Evolutionary conservation across 2,113 vertebrate genomes (phyloP), one percentile per base, ranked within the genome.

Genomic region (Psittacus erithacus): DNA sequence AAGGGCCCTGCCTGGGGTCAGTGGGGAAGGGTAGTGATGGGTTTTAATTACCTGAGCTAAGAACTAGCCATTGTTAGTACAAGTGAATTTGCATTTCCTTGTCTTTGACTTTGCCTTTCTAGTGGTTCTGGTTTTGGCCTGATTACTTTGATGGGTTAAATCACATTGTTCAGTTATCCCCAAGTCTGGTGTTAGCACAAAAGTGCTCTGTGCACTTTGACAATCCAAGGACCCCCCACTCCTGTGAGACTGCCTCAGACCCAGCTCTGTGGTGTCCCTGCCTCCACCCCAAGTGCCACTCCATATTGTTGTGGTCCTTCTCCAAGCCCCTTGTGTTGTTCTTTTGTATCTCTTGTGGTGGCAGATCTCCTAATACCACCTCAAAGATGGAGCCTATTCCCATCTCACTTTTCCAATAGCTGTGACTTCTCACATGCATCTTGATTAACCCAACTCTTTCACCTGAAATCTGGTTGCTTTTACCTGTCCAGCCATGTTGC

Each of bases 81-180:
- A 43, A 12, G 55, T 27, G 29, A 47, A 49, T 57, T 75, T 39
- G 14, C 20, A 20, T 73, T 80, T 86, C 65, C 70, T 91, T 87
- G 53, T 73, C 78, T 94, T 75, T 41, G 31, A 38, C 64, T 80
- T 85, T 88, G 53, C 53, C 35, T 77, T 64, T 82, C 33, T 82
- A 24, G 63, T 57, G 60, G 70, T 17, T 90, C 44, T 80, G 25
- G 44, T 65, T 76, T 80, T 74, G 79, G 33, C 57, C 35, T 75
- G 12, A 35, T 73, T 82, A 17, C 59, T 73, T 62, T 29, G 31
- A 46, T 47, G 59, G 63, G n/a, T 95, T 86, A 53, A 82, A 33
- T 88, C 23, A 19, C 53, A 29, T 52, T 73, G 28, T 35, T 88
- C 63, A 18, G 39, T 79, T 82, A 73, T 79, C 29, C 38, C 10